phyloP scores from a whole-genome alignment of 2,113 vertebrate genomes.

The Eretmochelys imbricata region DNA sequence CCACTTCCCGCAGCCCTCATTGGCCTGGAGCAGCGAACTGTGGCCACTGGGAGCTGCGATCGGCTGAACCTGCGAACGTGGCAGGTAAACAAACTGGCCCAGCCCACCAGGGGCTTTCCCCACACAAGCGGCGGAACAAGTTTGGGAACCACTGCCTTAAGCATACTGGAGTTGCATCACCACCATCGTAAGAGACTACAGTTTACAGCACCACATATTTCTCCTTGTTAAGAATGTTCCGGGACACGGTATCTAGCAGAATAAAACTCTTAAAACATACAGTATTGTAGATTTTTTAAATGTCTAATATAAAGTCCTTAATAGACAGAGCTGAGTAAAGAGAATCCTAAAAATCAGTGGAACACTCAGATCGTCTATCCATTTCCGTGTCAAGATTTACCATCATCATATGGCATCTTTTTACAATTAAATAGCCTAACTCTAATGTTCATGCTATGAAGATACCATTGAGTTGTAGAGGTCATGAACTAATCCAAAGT shows the following conservation, averaged over 20 bases:
- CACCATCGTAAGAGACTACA: background rate
- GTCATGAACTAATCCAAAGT: background rate
- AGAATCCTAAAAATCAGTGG: slow-evolving; percentile 23
- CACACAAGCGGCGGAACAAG: no score
- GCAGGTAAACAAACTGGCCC: no score
- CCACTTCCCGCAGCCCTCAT: no score
- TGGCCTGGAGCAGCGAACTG: no score
- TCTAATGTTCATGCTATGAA: background rate
- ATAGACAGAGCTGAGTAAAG: background rate
- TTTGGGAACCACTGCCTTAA: no score
- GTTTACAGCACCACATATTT: background rate
- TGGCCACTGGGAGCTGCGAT: no score
- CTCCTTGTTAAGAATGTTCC: background rate
- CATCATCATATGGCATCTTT: background rate
- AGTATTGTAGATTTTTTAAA: background rate
- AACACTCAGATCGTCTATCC: background rate
- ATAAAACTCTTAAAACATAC: background rate
- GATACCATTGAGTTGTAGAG: background rate
- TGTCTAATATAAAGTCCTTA: background rate
- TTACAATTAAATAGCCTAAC: background rate
- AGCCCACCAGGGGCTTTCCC: no score
- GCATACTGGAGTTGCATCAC: background rate
- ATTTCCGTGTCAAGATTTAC: slow-evolving; percentile 28
- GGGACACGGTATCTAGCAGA: background rate
- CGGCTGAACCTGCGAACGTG: no score